phyloP scores from a whole-genome alignment of 2,797 vertebrate species.

The Chaetodon trifasciatus region DNA sequence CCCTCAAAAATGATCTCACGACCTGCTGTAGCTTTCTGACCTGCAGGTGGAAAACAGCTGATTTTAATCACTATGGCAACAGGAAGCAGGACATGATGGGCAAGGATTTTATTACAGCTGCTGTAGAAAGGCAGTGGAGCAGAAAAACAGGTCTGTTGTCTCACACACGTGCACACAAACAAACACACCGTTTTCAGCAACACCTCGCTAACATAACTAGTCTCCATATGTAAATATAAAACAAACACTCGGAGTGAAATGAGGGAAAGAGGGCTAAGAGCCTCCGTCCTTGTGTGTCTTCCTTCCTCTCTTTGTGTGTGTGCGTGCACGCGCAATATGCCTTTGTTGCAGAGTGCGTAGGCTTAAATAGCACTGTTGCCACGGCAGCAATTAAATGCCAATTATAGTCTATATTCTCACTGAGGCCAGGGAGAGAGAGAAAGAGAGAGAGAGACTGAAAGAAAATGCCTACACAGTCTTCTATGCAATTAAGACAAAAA shows the following conservation, averaged over 20 bases:
- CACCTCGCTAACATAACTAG: constrained; percentile 1
- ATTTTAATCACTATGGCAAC: constrained; percentile 67
- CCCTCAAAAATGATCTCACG: constrained; percentile 6
- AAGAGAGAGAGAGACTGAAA: constrained; percentile 6
- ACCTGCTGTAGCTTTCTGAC: constrained; percentile 20
- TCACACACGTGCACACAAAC: neutral
- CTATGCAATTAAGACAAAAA: constrained; percentile 45
- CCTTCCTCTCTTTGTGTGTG: constrained; percentile 11
- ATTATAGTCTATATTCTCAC: constrained; percentile 78
- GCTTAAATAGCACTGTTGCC: constrained; percentile 81
- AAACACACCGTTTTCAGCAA: neutral
- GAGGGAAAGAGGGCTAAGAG: constrained; percentile 12
- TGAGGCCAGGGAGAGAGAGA: constrained; percentile 48
- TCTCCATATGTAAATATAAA: constrained; percentile 13
- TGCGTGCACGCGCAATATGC: constrained; percentile 8
- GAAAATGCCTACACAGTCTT: constrained; percentile 49
- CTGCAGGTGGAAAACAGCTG: constrained; percentile 37
- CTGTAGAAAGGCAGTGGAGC: constrained; percentile 40
- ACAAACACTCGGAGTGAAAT: constrained; percentile 23
- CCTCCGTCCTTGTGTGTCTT: constrained; percentile 21
- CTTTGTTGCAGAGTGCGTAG: constrained; percentile 60
- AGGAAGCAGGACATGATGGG: constrained; percentile 33
- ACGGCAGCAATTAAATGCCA: constrained; percentile 84
- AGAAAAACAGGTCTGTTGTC: constrained; percentile 37
- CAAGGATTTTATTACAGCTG: constrained; percentile 48